A percentile compares a stretch with the other conserved stretches of the same genome.
Evolutionary conservation across 2,113 vertebrate genomes (phyloP).

Genomic region (Capreolus pygargus): DNA sequence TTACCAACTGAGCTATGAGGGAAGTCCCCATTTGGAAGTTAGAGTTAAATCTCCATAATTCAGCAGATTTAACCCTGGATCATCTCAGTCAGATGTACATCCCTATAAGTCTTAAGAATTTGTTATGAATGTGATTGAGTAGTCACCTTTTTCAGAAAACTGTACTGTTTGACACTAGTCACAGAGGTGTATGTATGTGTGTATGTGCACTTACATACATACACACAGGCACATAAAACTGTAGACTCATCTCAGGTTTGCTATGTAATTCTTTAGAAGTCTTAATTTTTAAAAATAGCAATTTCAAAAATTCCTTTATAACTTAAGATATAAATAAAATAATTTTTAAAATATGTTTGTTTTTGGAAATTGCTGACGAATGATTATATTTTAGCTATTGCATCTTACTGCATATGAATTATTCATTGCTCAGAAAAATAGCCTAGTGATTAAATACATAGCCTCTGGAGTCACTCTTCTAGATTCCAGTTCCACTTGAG

Average conservation of each 20-base stretch:
- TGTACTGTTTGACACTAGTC: background rate
- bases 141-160: background rate
- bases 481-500: background rate
- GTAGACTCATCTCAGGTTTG: background rate
- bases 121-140: background rate
- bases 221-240: background rate
- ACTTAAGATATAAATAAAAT: background rate
- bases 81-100: background rate
- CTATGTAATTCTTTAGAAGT: background rate
- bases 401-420: background rate
- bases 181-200: background rate
- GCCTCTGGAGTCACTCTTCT: background rate
- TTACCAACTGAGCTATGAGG: background rate
- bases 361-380: background rate
- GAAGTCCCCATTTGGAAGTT: background rate
- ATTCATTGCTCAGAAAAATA: background rate
- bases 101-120: background rate
- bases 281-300: background rate
- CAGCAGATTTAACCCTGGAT: background rate
- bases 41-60: background rate
- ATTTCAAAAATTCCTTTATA: background rate
- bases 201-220: no score
- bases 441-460: background rate
- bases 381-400: background rate
- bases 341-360: background rate